phyloP scores from a whole-genome alignment of 2,113 vertebrate genomes.

The Aspiorhynchus laticeps region DNA sequence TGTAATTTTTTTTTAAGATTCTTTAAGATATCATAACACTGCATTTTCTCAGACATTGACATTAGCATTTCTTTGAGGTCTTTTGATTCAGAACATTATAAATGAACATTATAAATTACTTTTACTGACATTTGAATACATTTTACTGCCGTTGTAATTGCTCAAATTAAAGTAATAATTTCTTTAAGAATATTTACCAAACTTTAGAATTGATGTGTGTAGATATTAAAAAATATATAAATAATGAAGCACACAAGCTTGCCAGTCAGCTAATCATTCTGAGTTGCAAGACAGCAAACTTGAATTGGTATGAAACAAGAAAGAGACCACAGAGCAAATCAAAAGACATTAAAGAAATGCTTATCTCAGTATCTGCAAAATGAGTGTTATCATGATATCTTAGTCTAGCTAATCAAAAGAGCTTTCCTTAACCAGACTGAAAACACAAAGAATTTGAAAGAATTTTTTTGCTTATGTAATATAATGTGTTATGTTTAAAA shows the following conservation, averaged over 20 bases:
- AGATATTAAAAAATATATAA: too few relatives aligned
- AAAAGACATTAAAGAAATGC: neutral
- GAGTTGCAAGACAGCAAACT: neutral
- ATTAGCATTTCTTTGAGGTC: neutral
- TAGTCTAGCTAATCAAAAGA: neutral
- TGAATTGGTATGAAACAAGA: neutral
- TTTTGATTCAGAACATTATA: neutral
- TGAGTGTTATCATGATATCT: neutral
- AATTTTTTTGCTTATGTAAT: neutral
- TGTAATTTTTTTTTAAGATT: too few relatives aligned
- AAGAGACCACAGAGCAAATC: neutral
- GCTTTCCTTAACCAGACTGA: neutral
- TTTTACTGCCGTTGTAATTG: too few relatives aligned
- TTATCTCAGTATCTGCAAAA: neutral
- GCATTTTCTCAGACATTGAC: neutral
- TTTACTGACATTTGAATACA: neutral
- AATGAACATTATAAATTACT: too few relatives aligned
- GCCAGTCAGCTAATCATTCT: neutral
- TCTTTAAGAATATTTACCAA: too few relatives aligned
- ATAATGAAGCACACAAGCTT: neutral
- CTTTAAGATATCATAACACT: too few relatives aligned
- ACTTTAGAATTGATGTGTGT: too few relatives aligned
- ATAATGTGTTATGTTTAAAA: neutral
- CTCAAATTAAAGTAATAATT: too few relatives aligned
- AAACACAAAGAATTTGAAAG: neutral